Evolutionary conservation across 1,140 invertebrate genomes (phyloP).

Genomic region (Pachypeltis micranthus): DNA sequence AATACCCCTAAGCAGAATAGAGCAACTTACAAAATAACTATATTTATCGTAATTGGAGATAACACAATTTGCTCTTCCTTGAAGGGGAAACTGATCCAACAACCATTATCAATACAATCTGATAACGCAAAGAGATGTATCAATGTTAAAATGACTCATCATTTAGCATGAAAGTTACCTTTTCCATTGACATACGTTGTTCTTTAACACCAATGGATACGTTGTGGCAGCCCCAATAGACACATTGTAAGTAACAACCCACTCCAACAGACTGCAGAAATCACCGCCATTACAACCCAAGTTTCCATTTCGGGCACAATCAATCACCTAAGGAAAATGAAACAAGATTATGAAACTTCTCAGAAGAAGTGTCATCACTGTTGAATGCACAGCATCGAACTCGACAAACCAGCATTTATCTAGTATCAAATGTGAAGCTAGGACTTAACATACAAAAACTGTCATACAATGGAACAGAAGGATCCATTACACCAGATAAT

Average conservation of each 20-base stretch:
- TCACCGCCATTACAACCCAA: constrained; percentile 71
- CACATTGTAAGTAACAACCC: constrained; percentile 50
- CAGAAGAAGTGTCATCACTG: neutral
- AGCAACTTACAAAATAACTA: too few relatives aligned
- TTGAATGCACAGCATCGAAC: neutral
- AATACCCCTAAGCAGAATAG: too few relatives aligned
- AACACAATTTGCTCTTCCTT: too few relatives aligned
- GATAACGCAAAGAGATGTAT: neutral
- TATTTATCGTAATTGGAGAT: too few relatives aligned
- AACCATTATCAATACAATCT: neutral
- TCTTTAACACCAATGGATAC: constrained; percentile 53
- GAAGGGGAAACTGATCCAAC: neutral
- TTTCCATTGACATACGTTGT: constrained; percentile 43
- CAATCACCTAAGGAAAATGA: constrained; percentile 53
- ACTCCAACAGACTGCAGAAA: constrained; percentile 59
- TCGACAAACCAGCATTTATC: too few relatives aligned
- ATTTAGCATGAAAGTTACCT: constrained; percentile 33
- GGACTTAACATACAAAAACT: too few relatives aligned
- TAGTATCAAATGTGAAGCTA: too few relatives aligned
- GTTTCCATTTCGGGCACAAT: constrained; percentile 62
- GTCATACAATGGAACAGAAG: too few relatives aligned
- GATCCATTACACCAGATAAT: too few relatives aligned
- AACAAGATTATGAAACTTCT: constrained; percentile 5
- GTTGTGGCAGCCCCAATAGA: constrained; percentile 43
- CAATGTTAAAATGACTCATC: neutral